Evolutionary conservation across 2,797 vertebrate genomes (phyloP).

Genomic region (Nannoperca australis): DNA sequence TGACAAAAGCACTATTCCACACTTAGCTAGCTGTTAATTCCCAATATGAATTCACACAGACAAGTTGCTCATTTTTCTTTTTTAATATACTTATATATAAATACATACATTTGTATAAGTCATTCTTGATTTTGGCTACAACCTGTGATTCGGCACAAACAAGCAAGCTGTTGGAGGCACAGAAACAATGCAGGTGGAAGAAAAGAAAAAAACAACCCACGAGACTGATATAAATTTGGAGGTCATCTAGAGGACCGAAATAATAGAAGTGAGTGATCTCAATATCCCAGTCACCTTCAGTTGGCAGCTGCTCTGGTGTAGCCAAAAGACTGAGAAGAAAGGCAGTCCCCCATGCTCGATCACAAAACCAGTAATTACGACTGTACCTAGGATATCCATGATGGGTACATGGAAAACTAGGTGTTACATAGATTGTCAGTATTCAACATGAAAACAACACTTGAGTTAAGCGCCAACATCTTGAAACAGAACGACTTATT

Average conservation of each 20-base stretch:
- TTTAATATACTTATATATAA: conserved; percentile 87
- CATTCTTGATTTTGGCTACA: conserved; percentile 84
- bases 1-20: background rate
- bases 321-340: conserved; percentile 8
- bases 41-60: conserved; percentile 22
- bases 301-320: conserved; percentile 35
- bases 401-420: conserved; percentile 6
- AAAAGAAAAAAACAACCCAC: conserved; percentile 24
- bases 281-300: conserved; percentile 24
- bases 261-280: conserved; percentile 9
- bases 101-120: conserved; percentile 84
- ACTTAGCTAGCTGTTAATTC: background rate
- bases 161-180: conserved; percentile 77
- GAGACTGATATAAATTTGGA: conserved; percentile 35
- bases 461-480: conserved; percentile 20
- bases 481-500: conserved; percentile 17
- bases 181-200: conserved; percentile 53
- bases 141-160: conserved; percentile 75
- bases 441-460: conserved; percentile 38
- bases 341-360: background rate
- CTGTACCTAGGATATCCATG: conserved; percentile 23
- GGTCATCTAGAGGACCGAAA: conserved; percentile 30
- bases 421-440: conserved; percentile 9
- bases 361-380: conserved; percentile 25
- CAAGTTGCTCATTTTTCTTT: conserved; percentile 48